Base-by-base conservation (phyloP, 2,888 invertebrate species). In the Drosophila niveifrons region DNA sequence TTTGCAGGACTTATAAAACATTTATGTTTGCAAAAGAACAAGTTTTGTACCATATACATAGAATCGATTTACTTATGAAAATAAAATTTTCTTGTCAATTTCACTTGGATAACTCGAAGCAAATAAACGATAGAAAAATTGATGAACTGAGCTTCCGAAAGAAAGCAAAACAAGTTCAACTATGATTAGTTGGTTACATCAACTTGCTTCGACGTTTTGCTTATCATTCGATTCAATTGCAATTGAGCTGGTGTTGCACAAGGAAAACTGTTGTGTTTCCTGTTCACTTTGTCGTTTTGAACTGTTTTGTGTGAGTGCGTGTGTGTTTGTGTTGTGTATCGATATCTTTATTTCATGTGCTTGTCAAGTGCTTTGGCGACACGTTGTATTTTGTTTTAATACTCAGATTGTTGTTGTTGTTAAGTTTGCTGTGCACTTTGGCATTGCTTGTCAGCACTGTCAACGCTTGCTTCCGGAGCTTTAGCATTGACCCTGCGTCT, bases 401-500 rank as follows among this genome's bases (percentile, higher is more conserved):
- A 23, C 1, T 23, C n/a, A 6, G 23, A 6, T 23, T 23, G 23
- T 23, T 23, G 6, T 23, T 56, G 51, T 55, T 47, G 47, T 50
- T 66, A 41, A 18, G 58, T 61, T 63, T 70, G 43, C 44, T 68
- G 53, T 69, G 53, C 68, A 57, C 64, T 75, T 72, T 66, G 77
- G 34, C 74, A 71, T 61, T 48, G 66, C 61, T 71, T 74, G 75
- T 69, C 77, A 55, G 43, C 58, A 62, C 18, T 65, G 75, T 78
- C 72, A 75, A 74, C 51, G 44, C 23, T 23, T 43, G 50, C 56
- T 63, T 63, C 77, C 70, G 75, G 61, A 43, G 47, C 65, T 74
- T 70, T 68, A 51, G 36, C 67, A 70, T 75, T 83, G 81, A 70
- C 81, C 83, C 75, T 41, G 68, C 52, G 23, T 23, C 50, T 50